phyloP scores from a whole-genome alignment of 1,140 invertebrate genomes.

The Dreissena rostriformis region DNA sequence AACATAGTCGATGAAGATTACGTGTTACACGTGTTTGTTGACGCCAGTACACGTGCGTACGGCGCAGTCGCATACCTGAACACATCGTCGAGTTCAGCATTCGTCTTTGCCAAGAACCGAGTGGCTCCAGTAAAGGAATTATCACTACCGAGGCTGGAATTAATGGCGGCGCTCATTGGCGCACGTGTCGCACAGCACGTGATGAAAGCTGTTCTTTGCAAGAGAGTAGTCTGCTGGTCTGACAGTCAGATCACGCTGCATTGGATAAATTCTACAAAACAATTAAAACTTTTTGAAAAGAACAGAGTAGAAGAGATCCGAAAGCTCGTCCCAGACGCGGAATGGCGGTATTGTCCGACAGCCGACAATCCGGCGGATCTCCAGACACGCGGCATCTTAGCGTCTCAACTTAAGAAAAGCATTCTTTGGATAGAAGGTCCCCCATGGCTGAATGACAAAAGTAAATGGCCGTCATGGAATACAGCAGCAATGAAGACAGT shows the following conservation, averaged over 20 bases:
- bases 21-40: background rate
- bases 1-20: background rate
- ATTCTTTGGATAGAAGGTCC: slow-evolving; percentile 3
- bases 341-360: slow-evolving; percentile 6
- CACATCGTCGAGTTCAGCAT: background rate
- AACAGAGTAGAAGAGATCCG: slow-evolving; percentile 7
- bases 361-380: background rate
- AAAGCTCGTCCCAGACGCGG: background rate
- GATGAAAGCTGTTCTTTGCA: background rate
- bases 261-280: background rate
- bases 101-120: background rate
- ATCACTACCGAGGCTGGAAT: background rate
- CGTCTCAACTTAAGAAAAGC: background rate
- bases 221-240: background rate
- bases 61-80: background rate
- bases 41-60: background rate
- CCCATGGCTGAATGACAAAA: slow-evolving; percentile 1
- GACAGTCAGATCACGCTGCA: slow-evolving; percentile 1
- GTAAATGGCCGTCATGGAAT: background rate
- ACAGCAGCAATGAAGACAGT: background rate
- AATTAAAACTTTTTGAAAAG: background rate
- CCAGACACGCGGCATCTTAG: background rate
- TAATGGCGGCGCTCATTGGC: background rate
- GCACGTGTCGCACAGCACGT: slow-evolving; percentile 2
- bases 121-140: background rate